phyloP scores from a whole-genome alignment of 53 echinoderm and acorn worm species.

The Mesocentrotus franciscanus region DNA sequence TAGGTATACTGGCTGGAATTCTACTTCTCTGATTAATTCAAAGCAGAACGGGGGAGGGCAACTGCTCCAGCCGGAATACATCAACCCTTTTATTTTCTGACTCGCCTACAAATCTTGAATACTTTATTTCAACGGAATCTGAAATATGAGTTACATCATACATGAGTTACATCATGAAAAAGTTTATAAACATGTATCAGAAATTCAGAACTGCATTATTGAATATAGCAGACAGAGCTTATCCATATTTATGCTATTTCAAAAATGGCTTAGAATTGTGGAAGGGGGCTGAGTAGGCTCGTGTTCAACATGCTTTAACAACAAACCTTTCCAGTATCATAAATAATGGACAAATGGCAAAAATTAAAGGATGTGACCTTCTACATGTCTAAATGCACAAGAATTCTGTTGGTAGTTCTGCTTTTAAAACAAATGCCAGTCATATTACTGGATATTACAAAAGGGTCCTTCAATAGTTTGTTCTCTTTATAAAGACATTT shows the following conservation, averaged over 20 bases:
- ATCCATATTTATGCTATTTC: background rate
- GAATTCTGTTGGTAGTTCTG: background rate
- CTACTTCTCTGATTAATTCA: constrained; percentile 1
- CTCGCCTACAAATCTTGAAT: background rate
- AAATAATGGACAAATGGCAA: too few species aligned
- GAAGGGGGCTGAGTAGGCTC: too few species aligned
- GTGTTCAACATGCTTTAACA: too few species aligned
- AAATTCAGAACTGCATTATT: background rate
- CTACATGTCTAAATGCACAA: background rate
- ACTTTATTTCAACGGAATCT: background rate
- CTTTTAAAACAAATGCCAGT: background rate
- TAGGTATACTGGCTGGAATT: background rate
- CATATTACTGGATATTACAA: background rate
- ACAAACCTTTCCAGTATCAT: too few species aligned
- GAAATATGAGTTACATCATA: background rate
- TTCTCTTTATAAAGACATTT: background rate
- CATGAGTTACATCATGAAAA: too few species aligned
- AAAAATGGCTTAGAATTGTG: background rate
- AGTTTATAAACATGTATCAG: too few species aligned
- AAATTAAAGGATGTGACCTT: too few species aligned
- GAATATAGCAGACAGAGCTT: background rate
- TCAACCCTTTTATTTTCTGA: background rate
- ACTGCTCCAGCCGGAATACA: background rate
- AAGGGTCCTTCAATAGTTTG: background rate
- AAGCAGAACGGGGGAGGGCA: background rate